A percentile compares a stretch with the other conserved stretches of the same genome.
These are phyloP conservation scores for Brachyhypopomus occidentalis DNA, from an alignment of 2,113 vertebrate genomes.

Conservation along the genomic window DNA sequence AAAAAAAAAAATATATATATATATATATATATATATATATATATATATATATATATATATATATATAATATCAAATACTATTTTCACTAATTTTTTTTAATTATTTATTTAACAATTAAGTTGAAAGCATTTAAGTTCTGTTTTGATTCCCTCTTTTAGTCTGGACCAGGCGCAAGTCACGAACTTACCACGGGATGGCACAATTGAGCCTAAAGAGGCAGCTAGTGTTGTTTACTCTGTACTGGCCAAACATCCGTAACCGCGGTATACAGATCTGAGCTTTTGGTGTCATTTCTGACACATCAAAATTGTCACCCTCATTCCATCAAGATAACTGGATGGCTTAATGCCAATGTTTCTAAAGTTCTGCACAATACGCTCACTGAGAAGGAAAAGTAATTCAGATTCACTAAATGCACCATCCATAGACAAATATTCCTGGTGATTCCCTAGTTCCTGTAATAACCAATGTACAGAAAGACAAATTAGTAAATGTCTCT, in stretches of 20 bases:
- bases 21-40: background rate
- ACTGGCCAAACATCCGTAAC: slow-evolving; percentile 46
- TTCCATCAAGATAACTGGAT: no score
- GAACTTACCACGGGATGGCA: slow-evolving; percentile 63
- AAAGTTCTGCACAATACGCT: no score
- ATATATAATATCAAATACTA: no score
- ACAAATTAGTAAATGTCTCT: no score
- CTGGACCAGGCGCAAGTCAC: slow-evolving; percentile 69
- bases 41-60: background rate
- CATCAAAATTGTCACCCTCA: background rate
- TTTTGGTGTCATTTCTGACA: background rate
- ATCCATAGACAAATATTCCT: no score
- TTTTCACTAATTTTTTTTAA: background rate
- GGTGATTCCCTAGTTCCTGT: no score
- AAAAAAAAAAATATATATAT: no score
- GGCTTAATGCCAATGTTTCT: no score
- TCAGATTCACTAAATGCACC: no score
- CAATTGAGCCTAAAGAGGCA: slow-evolving; percentile 62
- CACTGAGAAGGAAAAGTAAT: no score
- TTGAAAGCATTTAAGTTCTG: slow-evolving; percentile 22
- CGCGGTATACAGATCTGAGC: background rate
- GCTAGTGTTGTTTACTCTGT: slow-evolving; percentile 67
- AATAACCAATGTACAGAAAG: no score
- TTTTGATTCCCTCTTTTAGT: slow-evolving; percentile 54
- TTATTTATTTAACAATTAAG: no score